Base-by-base conservation (phyloP, 2,113 vertebrate species). In the Labeo rohita region DNA sequence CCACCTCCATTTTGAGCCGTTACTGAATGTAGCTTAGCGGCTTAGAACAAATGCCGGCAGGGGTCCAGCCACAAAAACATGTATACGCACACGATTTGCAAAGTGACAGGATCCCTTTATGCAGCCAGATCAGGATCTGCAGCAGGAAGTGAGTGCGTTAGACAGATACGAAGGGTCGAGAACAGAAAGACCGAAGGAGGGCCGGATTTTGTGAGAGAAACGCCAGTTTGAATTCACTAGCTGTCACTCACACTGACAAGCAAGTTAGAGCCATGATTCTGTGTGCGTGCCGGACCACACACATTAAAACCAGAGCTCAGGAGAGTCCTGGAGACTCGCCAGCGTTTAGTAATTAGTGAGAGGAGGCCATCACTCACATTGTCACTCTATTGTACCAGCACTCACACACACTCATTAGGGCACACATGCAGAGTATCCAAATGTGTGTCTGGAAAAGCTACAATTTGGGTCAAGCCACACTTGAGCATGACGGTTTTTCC, bases 361-460 rank as follows among this genome's bases (percentile, higher is more conserved):
- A 66, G 80, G 91, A 52, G 61, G 52, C 52, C 75, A 68, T 90
- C 86, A 70, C 28, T 92, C 84, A 87, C 78, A 77, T 45, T 36
- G 39, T 63, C 39, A 6, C 77, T 86, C 39, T 54, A 2, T 36
- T 39, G 49, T 23, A 45, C 21, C 49, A 28, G 39, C 45, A 11
- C 12, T 68, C 54, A 56, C 43, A 15, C 56, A 43, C 56, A 79
- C 39, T 63, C 56, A 47, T 66, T 66, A 81, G 23, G 43, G 15
- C 28, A 50, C 61, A 81, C 59, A 16, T 66, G 36, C 79, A 11
- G 13, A 63, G 73, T 8, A 28, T 65, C 72, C 18, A 13, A 4
- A 12, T 56, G 21, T 80, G 82, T 3, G 8, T 43, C 43, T n/a
- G n/a, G 36, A 87, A 85, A 73, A 68, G 52, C 56, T 56, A 39